phyloP scores from a whole-genome alignment of 2,888 invertebrate genomes.

The Callosobruchus maculatus region DNA sequence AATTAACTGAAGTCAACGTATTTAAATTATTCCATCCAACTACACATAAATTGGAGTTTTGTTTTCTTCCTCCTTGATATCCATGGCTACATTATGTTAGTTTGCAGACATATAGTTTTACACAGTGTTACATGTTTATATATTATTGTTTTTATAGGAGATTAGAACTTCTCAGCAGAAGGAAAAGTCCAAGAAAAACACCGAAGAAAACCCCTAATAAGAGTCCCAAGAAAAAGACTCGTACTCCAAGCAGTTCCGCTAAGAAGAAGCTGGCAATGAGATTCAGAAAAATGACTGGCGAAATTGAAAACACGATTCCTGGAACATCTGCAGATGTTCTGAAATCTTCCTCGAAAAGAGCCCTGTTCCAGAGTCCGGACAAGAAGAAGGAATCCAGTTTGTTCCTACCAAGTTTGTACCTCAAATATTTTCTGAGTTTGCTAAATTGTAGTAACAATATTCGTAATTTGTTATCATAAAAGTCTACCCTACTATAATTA shows the following conservation, averaged over 20 bases:
- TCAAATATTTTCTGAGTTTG: not conserved
- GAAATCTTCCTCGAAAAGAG: slow-evolving; percentile 55
- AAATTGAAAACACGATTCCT: slow-evolving; percentile 29
- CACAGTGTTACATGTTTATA: too few relatives aligned
- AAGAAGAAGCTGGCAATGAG: slow-evolving; percentile 54
- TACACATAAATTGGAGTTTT: too few relatives aligned
- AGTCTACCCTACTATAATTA: too few relatives aligned
- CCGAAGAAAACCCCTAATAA: slow-evolving; percentile 52
- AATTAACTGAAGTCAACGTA: too few relatives aligned
- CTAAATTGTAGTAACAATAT: not conserved
- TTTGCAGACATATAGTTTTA: too few relatives aligned
- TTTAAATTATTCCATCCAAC: too few relatives aligned
- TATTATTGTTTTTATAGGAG: slow-evolving; percentile 39
- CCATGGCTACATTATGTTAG: too few relatives aligned
- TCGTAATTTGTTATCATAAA: too few relatives aligned
- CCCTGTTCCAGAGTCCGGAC: slow-evolving; percentile 70
- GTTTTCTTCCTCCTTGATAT: too few relatives aligned
- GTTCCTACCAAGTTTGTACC: slow-evolving; percentile 26
- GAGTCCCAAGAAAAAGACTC: slow-evolving; percentile 52
- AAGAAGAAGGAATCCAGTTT: slow-evolving; percentile 25
- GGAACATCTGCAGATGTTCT: slow-evolving; percentile 21
- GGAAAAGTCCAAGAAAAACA: slow-evolving; percentile 39
- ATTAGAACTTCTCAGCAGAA: slow-evolving; percentile 43
- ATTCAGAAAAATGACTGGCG: slow-evolving; percentile 35
- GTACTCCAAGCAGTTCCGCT: slow-evolving; percentile 60